Percentiles rank a stretch among this genome's conserved stretches.
These are phyloP conservation scores for Drosophila subpulchrella DNA, from an alignment of 1,140 invertebrate genomes.

Conservation along the genomic window DNA sequence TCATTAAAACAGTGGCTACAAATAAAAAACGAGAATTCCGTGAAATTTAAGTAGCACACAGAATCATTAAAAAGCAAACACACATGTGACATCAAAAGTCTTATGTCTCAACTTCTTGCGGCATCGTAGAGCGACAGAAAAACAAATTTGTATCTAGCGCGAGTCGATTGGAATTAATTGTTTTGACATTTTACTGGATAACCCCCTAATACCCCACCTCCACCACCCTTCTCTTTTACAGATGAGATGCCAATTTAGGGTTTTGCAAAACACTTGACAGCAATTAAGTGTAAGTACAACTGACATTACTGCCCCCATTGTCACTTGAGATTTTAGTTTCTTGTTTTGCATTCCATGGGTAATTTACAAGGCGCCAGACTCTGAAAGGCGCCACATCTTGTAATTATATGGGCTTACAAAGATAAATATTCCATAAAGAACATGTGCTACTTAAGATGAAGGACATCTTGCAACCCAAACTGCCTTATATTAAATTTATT, in stretches of 20 bases:
- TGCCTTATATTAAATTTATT: background rate
- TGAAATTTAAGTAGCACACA: slow-evolving; percentile 65
- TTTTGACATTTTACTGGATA: slow-evolving; percentile 54
- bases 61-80: slow-evolving; percentile 58
- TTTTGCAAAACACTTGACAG: slow-evolving; percentile 42
- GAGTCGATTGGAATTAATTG: slow-evolving; percentile 69
- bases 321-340: slow-evolving; percentile 14
- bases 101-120: slow-evolving; percentile 30
- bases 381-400: slow-evolving; percentile 38
- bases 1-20: slow-evolving; percentile 53
- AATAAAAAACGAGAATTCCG: slow-evolving; percentile 32
- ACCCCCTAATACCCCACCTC: slow-evolving; percentile 1
- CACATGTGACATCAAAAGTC: slow-evolving; percentile 64
- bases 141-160: slow-evolving; percentile 42
- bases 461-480: background rate
- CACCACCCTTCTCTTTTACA: background rate
- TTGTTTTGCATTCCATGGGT: slow-evolving; percentile 36
- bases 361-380: slow-evolving; percentile 44
- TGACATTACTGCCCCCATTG: slow-evolving; percentile 3
- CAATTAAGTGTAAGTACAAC: slow-evolving; percentile 33
- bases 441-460: slow-evolving; percentile 4
- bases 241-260: slow-evolving; percentile 29
- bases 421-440: background rate
- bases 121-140: background rate
- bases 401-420: slow-evolving; percentile 5